Evolutionary conservation across 2,797 vertebrate genomes (phyloP).

Genomic region (Epinephelus awoara): DNA sequence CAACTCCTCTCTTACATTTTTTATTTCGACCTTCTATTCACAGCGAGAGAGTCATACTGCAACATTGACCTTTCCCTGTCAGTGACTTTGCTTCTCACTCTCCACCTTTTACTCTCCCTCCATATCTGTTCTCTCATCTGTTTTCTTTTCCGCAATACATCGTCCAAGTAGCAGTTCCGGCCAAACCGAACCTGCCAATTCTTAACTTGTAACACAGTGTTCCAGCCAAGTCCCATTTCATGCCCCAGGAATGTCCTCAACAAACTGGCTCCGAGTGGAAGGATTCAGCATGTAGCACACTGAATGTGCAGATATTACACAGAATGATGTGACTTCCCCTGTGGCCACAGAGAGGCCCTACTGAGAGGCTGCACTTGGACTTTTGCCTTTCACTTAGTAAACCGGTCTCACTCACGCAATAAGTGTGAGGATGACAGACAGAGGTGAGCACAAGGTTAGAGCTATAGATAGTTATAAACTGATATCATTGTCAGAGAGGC

Average conservation of each 20-base stretch:
- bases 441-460: neutral
- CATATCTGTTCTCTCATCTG: conserved; percentile 26
- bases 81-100: conserved; percentile 6
- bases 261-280: conserved; percentile 45
- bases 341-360: conserved; percentile 12
- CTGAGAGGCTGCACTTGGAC: conserved; percentile 32
- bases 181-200: conserved; percentile 61
- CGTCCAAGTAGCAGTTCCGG: conserved; percentile 36
- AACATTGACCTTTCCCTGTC: conserved; percentile 21
- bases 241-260: conserved; percentile 67
- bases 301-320: conserved; percentile 44
- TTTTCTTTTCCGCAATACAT: conserved; percentile 38
- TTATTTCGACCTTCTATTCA: conserved; percentile 3
- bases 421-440: conserved; percentile 10
- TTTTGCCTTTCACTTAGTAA: conserved; percentile 32
- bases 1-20: neutral
- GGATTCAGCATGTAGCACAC: conserved; percentile 31
- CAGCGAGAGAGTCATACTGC: neutral
- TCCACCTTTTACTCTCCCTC: conserved; percentile 23
- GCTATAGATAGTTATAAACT: neutral
- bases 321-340: conserved; percentile 31
- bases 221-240: conserved; percentile 67
- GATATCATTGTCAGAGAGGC: conserved; percentile 2
- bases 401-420: conserved; percentile 5
- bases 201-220: conserved; percentile 66